phyloP scores from a whole-genome alignment of 2,797 vertebrate genomes.

The Pogonophryne albipinna region DNA sequence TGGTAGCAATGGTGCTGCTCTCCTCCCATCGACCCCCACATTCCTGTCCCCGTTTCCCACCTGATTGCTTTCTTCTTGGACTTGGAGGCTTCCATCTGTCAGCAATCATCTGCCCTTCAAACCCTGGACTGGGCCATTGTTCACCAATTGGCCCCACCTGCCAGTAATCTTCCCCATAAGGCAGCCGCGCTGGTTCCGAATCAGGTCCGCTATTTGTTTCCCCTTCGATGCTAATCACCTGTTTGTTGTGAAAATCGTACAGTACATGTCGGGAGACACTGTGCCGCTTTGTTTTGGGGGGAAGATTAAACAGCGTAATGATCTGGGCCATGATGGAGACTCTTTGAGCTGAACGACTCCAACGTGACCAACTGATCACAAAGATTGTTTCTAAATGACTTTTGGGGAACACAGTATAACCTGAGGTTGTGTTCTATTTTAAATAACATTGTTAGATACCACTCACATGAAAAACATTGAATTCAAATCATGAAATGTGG shows the following conservation, averaged over 20 bases:
- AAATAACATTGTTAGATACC: neutral
- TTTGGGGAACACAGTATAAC: neutral
- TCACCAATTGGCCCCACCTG: constrained; percentile 85
- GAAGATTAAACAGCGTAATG: constrained; percentile 72
- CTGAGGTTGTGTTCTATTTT: neutral
- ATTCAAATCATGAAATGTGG: neutral
- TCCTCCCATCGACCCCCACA: constrained; percentile 61
- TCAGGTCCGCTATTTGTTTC: constrained; percentile 81
- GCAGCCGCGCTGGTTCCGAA: constrained; percentile 71
- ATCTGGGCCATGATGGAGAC: constrained; percentile 45
- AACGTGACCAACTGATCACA: constrained; percentile 56
- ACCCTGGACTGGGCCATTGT: constrained; percentile 80
- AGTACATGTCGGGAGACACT: constrained; percentile 74
- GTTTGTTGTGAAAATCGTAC: constrained; percentile 81
- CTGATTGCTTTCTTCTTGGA: constrained; percentile 85
- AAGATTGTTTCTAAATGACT: constrained; percentile 49
- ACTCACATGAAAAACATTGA: neutral
- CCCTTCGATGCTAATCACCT: constrained; percentile 85
- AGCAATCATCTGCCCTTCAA: constrained; percentile 86
- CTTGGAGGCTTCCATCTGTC: constrained; percentile 84
- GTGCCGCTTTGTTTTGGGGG: constrained; percentile 55
- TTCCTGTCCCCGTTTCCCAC: constrained; percentile 66
- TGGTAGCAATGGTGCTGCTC: constrained; percentile 76
- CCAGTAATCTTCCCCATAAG: constrained; percentile 83
- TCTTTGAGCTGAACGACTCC: constrained; percentile 46